These are phyloP conservation scores for Anas bahamensis DNA, from an alignment of 2,797 vertebrate species.

Conservation along the genomic window DNA sequence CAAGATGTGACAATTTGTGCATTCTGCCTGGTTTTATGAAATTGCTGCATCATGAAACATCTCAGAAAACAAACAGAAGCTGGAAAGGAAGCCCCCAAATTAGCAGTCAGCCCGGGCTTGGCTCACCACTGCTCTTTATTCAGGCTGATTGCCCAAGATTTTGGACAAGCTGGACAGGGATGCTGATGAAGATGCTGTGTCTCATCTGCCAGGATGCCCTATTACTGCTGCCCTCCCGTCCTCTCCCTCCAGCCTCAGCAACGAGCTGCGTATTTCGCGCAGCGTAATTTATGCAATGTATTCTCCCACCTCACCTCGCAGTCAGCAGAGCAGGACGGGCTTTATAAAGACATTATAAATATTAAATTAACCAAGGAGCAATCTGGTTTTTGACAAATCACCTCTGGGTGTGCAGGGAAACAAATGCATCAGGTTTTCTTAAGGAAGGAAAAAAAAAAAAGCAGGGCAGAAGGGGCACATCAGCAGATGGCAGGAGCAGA, in stretches of 20 bases:
- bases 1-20: background rate
- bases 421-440: background rate
- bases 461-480: background rate
- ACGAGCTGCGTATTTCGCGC: fast-evolving
- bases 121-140: background rate
- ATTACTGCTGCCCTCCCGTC: background rate
- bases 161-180: background rate
- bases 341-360: slow-evolving; percentile 21
- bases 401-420: background rate
- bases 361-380: background rate
- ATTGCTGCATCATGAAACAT: background rate
- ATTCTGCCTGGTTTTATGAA: background rate
- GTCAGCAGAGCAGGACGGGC: background rate
- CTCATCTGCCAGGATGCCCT: background rate
- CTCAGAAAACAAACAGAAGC: background rate
- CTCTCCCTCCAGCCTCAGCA: background rate
- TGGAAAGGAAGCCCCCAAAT: background rate
- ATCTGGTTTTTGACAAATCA: background rate
- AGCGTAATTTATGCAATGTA: background rate
- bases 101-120: background rate
- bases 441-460: background rate
- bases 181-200: background rate
- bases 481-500: background rate
- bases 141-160: background rate
- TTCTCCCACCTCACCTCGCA: background rate